phyloP scores from a whole-genome alignment of 2,888 invertebrate genomes.

The Pogonocherus hispidulus region DNA sequence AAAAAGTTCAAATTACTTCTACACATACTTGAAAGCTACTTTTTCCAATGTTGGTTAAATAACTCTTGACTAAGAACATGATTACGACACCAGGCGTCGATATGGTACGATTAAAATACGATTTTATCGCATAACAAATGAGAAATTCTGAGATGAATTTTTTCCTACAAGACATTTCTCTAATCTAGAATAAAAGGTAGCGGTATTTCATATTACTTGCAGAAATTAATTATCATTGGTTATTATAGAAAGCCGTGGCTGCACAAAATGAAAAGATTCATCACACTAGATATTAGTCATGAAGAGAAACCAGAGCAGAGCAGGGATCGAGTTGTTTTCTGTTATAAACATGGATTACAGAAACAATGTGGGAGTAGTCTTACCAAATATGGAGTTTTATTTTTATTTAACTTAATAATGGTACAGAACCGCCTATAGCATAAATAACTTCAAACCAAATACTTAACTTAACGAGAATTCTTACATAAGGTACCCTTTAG shows the following conservation, averaged over 20 bases:
- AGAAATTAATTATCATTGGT: conserved; percentile 27
- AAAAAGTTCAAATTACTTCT: neutral
- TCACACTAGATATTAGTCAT: conserved; percentile 25
- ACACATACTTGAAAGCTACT: conserved; percentile 5
- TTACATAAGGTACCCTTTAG: neutral
- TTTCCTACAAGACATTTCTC: conserved; percentile 11
- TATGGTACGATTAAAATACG: neutral
- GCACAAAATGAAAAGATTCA: conserved; percentile 25
- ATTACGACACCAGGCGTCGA: neutral
- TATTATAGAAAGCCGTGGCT: conserved; percentile 24
- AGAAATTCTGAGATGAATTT: conserved; percentile 8
- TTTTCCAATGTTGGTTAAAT: neutral
- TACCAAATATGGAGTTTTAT: conserved; percentile 18
- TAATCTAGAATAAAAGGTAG: conserved; percentile 1
- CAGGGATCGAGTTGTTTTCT: conserved; percentile 17
- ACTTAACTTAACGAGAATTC: neutral
- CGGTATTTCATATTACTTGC: neutral
- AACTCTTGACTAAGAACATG: neutral
- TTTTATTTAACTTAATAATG: conserved; percentile 6
- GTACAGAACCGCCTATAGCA: neutral
- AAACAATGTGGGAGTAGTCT: neutral
- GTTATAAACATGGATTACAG: conserved; percentile 15
- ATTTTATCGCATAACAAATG: neutral
- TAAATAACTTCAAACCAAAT: conserved; percentile 8
- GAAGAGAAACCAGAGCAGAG: conserved; percentile 13